A percentile compares a stretch with the other conserved stretches of the same genome.
Conservation (phyloP, 2,113 vertebrate species). For the Phaethon lepturus region DNA sequence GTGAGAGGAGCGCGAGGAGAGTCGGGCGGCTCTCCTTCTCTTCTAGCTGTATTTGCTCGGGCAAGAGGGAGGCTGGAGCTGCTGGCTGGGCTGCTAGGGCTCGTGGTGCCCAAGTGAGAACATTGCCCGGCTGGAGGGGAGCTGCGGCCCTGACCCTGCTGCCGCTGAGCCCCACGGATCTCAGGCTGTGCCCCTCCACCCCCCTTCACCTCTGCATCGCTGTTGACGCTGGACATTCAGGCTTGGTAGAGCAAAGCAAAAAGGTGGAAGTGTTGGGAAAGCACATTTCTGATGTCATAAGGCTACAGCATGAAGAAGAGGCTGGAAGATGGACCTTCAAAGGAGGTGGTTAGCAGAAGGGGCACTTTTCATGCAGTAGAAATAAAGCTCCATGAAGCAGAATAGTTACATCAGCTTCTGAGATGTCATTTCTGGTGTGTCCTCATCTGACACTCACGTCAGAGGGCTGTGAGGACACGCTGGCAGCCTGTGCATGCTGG, state of each 20-base stretch:
- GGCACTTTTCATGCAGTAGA: not conserved
- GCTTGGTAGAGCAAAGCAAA: not conserved
- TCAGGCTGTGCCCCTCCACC: not conserved
- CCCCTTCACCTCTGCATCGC: accelerated
- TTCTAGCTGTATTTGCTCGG: not conserved
- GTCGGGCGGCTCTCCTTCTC: not conserved
- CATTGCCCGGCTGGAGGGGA: not conserved
- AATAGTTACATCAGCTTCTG: not conserved
- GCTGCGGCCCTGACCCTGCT: not conserved
- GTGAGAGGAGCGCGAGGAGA: not conserved
- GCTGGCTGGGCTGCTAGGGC: not conserved
- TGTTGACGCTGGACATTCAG: accelerated
- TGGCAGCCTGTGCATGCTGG: not conserved
- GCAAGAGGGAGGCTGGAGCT: not conserved
- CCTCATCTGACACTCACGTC: not conserved
- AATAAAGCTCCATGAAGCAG: not conserved
- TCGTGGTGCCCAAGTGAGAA: not conserved
- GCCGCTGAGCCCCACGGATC: not conserved
- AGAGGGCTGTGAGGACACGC: not conserved
- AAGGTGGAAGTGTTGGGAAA: not conserved
- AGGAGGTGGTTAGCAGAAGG: not conserved
- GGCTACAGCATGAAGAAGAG: not conserved
- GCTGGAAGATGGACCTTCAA: not conserved
- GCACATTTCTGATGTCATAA: not conserved
- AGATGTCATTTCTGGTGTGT: not conserved